These are phyloP conservation scores for Caenorhabditis brenneri DNA, from an alignment of 1,140 invertebrate genomes.

Conservation along the genomic window DNA sequence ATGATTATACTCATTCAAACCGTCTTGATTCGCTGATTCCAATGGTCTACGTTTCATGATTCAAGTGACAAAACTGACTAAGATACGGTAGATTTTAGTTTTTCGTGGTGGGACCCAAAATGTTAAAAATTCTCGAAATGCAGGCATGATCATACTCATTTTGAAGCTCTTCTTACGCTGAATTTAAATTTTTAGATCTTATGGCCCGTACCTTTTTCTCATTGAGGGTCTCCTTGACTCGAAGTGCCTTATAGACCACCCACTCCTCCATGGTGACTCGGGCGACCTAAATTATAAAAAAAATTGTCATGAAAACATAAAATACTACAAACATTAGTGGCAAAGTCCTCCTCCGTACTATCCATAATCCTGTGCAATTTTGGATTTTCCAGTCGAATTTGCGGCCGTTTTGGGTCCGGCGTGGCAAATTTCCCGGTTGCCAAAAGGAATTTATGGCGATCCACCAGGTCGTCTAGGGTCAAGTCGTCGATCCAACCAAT, in stretches of 20 bases:
- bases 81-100: too few species aligned
- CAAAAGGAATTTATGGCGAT: conserved; percentile 61
- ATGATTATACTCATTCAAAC: too few species aligned
- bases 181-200: too few species aligned
- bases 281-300: conserved; percentile 45
- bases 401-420: conserved; percentile 64
- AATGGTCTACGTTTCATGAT: too few species aligned
- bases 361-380: conserved; percentile 56
- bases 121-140: too few species aligned
- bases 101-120: too few species aligned
- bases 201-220: not conserved
- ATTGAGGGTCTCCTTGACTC: conserved; percentile 51
- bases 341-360: conserved; percentile 58
- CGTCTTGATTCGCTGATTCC: too few species aligned
- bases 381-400: conserved; percentile 64
- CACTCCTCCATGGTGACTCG: conserved; percentile 63
- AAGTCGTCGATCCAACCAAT: conserved; percentile 22
- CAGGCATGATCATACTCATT: too few species aligned
- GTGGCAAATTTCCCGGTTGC: conserved; percentile 63
- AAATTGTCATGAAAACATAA: not conserved
- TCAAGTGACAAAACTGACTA: too few species aligned
- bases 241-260: conserved; percentile 57
- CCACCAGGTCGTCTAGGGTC: conserved; percentile 62
- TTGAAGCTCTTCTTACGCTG: too few species aligned
- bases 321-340: conserved; percentile 15